Evolutionary conservation across 2,888 invertebrate species (phyloP).

Genomic region (Nudaria mundana): DNA sequence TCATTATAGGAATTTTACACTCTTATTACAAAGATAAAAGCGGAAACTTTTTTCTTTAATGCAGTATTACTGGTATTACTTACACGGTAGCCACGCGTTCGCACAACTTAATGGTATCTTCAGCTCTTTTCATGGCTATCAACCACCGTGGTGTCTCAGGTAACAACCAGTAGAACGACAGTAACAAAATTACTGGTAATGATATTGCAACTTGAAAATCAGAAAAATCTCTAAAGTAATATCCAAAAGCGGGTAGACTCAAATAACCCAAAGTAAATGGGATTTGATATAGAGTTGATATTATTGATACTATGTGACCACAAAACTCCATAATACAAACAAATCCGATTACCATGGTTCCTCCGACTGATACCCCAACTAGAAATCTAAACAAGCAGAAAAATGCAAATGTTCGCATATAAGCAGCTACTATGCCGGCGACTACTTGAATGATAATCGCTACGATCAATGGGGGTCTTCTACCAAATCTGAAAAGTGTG

Average conservation of each 20-base stretch:
- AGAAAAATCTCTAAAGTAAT: conserved; percentile 82
- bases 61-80: not conserved
- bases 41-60: no score
- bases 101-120: conserved; percentile 80
- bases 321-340: conserved; percentile 82
- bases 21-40: no score
- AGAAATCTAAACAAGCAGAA: conserved; percentile 81
- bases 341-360: conserved; percentile 83
- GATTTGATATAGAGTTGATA: conserved; percentile 82
- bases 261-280: conserved; percentile 84
- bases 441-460: conserved; percentile 42
- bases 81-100: conserved; percentile 47
- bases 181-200: conserved; percentile 71
- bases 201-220: conserved; percentile 82
- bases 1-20: not conserved
- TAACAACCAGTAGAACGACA: conserved; percentile 83
- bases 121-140: conserved; percentile 81
- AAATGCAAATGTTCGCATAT: not conserved
- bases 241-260: conserved; percentile 79
- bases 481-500: conserved; percentile 7
- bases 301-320: conserved; percentile 64
- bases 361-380: conserved; percentile 86
- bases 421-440: conserved; percentile 2
- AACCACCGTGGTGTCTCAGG: conserved; percentile 90
- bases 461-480: conserved; percentile 6